These are phyloP conservation scores for Amiota minor DNA, from an alignment of 2,888 invertebrate species.

Conservation along the genomic window DNA sequence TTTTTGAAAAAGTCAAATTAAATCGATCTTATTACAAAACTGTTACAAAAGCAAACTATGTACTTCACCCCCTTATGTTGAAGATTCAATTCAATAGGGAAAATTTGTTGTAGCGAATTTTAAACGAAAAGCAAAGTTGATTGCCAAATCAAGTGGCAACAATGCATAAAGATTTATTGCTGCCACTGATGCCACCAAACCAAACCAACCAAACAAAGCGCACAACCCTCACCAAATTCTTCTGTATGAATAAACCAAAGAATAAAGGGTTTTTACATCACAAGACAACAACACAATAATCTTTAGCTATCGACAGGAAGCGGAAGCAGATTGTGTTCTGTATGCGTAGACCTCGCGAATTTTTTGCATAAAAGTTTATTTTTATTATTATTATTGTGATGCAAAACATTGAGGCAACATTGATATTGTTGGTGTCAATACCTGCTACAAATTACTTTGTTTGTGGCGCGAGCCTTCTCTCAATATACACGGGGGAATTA, in stretches of 20 bases:
- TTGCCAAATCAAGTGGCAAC: slow-evolving; percentile 32
- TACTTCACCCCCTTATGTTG: background rate
- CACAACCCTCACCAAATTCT: slow-evolving; percentile 10
- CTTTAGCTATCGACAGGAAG: slow-evolving; percentile 38
- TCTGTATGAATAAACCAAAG: background rate
- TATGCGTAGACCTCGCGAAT: slow-evolving; percentile 46
- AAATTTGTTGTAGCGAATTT: background rate
- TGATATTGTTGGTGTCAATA: slow-evolving; percentile 34
- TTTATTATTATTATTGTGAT: slow-evolving; percentile 63
- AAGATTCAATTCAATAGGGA: background rate
- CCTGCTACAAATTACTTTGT: slow-evolving; percentile 61
- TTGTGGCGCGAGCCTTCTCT: slow-evolving; percentile 37
- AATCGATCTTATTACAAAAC: slow-evolving; percentile 28
- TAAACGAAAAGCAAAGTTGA: slow-evolving; percentile 7
- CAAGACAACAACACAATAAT: background rate
- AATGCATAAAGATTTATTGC: slow-evolving; percentile 52
- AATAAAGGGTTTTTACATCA: background rate
- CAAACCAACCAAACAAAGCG: background rate
- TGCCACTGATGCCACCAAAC: slow-evolving; percentile 7
- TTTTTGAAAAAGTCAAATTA: slow-evolving; percentile 11
- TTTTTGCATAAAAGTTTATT: slow-evolving; percentile 64
- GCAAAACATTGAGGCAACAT: slow-evolving; percentile 40
- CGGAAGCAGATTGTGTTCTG: slow-evolving; percentile 49
- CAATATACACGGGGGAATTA: slow-evolving; percentile 60
- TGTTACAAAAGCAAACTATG: slow-evolving; percentile 12